Base-by-base conservation (phyloP, 2,113 vertebrate species). In the Perca fluviatilis region DNA sequence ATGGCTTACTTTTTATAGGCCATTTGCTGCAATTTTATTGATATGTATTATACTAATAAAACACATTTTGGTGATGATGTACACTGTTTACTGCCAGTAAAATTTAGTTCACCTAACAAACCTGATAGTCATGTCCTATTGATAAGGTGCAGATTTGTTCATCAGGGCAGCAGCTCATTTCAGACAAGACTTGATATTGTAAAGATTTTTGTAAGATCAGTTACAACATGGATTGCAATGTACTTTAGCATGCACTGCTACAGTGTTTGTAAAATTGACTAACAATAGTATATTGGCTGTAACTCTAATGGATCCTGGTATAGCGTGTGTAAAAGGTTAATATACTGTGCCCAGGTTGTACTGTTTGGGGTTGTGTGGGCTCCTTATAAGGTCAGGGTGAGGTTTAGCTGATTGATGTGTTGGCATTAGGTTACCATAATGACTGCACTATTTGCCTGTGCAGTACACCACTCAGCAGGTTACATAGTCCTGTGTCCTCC, bases 391-490 rank as follows among this genome's bases (percentile, higher is more conserved):
- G 23, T 74, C 18, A 67, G 71, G 54, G 23, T 30, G 61, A 73
- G 54, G 53, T 84, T 83, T 58, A 23, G 51, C 18, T 50, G 1
- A 18, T 27, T 58, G 79, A 53, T 43, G 61, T 73, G 53, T 40
- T 63, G 76, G 80, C 72, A 54, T 89, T 77, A 51, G 19, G 65
- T 88, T 88, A 88, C 90, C 70, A 65, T 21, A 43, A 25, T 50
- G 79, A 14, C 76, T 30, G 61, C 63, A 30, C 30, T 87, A 91
- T 94, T 94, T 93, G 87, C 85, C 76, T 90, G 53, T 78, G 71
- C 60, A 58, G 87, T 79, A 46, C 27, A n/a, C 77, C 21, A 61
- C 65, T 80, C 68, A 51, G 57, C 67, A 73, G 74, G 79, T 91
- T 94, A 73, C 53, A 77, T 83, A 89, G 87, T 67, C 50, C 58